phyloP scores from a whole-genome alignment of 1,140 invertebrate genomes.

The Aporrectodea caliginosa region DNA sequence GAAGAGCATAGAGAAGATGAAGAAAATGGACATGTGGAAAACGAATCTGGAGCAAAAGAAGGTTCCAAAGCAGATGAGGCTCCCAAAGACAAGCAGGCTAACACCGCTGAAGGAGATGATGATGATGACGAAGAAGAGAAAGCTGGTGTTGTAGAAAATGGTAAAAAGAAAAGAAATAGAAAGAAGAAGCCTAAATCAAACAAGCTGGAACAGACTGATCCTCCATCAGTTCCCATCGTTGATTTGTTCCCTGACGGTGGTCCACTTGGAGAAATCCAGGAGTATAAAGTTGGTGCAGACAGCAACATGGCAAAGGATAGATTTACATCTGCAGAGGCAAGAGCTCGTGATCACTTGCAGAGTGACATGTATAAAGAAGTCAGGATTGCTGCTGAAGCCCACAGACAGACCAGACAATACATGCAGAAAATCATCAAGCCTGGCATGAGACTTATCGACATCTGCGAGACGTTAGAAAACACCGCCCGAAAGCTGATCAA shows the following conservation, averaged over 20 bases:
- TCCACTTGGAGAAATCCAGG: slow-evolving; percentile 57
- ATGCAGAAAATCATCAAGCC: slow-evolving; percentile 90
- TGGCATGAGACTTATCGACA: slow-evolving; percentile 98
- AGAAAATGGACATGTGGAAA: not conserved
- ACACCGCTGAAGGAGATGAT: slow-evolving; percentile 2
- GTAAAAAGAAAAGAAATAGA: slow-evolving; percentile 53
- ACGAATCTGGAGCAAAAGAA: slow-evolving; percentile 25
- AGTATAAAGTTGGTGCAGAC: slow-evolving; percentile 40
- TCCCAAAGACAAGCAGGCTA: not conserved
- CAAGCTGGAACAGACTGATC: slow-evolving; percentile 68
- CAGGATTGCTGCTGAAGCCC: slow-evolving; percentile 91
- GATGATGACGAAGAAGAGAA: slow-evolving; percentile 25
- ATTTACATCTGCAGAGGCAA: slow-evolving; percentile 83
- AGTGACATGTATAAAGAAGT: slow-evolving; percentile 89
- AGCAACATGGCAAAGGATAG: slow-evolving; percentile 55
- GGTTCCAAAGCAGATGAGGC: slow-evolving; percentile 36
- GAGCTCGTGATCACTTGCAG: slow-evolving; percentile 60
- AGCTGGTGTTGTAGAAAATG: slow-evolving; percentile 29
- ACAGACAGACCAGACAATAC: slow-evolving; percentile 86
- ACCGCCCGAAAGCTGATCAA: slow-evolving; percentile 85
- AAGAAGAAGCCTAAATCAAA: slow-evolving; percentile 55
- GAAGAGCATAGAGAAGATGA: no score
- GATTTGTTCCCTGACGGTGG: slow-evolving; percentile 79
- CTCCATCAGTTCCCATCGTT: slow-evolving; percentile 78
- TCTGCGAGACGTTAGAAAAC: slow-evolving; percentile 93